Evolutionary conservation across 2,888 invertebrate species (phyloP), one percentile per base, ranked within the genome.

Genomic region (Hololepta plana): DNA sequence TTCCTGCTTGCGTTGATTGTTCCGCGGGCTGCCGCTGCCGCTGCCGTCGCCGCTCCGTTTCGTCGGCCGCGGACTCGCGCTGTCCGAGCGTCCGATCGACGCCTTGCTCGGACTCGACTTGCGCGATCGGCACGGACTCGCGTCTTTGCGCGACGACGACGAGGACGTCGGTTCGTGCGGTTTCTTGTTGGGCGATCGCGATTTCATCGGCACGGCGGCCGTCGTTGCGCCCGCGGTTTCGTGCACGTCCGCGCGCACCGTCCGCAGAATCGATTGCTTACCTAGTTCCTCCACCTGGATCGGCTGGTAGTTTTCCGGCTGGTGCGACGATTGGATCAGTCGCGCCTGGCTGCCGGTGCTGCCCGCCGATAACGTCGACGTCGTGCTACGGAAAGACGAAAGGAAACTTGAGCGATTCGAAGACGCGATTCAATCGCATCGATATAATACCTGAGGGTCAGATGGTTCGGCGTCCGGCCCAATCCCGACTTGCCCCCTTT

Each of bases 281-380:
- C 85, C 84, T 70, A 85, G 60, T 61, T 85, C 85, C 63, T 82
- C 80, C 49, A 79, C 73, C 54, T 75, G 72, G 41, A 79, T 72
- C 31, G 88, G 87, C 45, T 88, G 85, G 59, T 87, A 88, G 54
- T 77, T 81, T 45, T 84, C 76, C 32, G 90, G 90, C 47, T 87
- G 85, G 58, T 88, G 82, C 40, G 88, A 90, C 38, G 88, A 84
- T 60, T 88, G 88, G 51, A 90, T 85, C 48, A 90, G 71, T 46
- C 85, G 72, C 32, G 90, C 87, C 59, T 87, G 85, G 53, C 84
- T 85, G 47, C 88, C 82, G 27, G 87, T 87, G 58, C 87, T 88
- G 49, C 88, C 87, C 33, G 87, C 87, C 43, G 87, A 88, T 50
- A 90, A 66, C 35, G 90, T 90, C 45, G 88, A 88, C 42, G 88